Percentiles rank a stretch among this genome's conserved stretches.
These are phyloP conservation scores for Suricata suricatta DNA, from an alignment of 2,113 vertebrate genomes.

Conservation along the genomic window DNA sequence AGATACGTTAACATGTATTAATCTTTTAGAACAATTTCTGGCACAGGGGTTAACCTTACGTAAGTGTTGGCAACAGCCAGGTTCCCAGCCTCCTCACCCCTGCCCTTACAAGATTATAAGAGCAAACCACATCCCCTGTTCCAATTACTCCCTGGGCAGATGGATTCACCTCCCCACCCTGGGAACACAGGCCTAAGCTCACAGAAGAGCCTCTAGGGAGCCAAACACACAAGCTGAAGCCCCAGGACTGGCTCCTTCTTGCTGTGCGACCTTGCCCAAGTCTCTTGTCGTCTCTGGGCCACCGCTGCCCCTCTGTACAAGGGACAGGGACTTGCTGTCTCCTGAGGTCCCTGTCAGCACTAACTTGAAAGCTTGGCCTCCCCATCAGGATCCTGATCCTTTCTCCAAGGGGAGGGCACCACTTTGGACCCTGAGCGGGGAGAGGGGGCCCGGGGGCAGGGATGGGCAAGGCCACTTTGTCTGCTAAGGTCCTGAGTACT, in stretches of 20 bases:
- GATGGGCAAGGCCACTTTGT: neutral
- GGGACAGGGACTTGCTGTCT: neutral
- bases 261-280: neutral
- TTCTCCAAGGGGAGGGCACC: no score
- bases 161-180: neutral
- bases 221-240: accelerated
- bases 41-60: neutral
- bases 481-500: neutral
- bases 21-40: neutral
- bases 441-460: neutral
- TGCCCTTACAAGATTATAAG: neutral
- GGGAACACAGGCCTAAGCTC: neutral
- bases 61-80: neutral
- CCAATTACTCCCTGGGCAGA: neutral
- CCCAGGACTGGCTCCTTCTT: neutral
- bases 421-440: neutral
- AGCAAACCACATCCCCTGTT: neutral
- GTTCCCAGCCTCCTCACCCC: neutral
- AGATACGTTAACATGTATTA: neutral
- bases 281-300: neutral
- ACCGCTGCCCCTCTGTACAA: neutral
- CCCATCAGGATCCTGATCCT: accelerated
- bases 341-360: neutral
- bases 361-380: neutral
- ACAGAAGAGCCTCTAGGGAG: neutral